phyloP scores from a whole-genome alignment of 2,888 invertebrate species.

The Portevinia maculata region DNA sequence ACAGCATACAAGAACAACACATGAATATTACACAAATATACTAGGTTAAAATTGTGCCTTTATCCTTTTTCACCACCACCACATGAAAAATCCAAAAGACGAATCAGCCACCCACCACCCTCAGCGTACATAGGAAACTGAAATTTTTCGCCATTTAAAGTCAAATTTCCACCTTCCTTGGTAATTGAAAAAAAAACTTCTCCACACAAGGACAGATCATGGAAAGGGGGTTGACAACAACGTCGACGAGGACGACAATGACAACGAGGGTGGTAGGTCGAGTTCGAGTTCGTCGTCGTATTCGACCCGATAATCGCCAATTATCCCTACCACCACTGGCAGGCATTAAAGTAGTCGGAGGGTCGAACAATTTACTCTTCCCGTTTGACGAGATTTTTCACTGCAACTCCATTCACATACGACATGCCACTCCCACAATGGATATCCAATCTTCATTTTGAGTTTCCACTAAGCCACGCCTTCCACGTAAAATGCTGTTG shows the following conservation, averaged over 20 bases:
- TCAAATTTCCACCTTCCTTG: conserved; percentile 63
- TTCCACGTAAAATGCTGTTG: neutral
- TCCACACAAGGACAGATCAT: conserved; percentile 9
- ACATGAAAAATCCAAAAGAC: no score
- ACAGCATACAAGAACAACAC: conserved; percentile 5
- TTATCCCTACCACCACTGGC: conserved; percentile 65
- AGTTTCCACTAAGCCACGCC: conserved; percentile 55
- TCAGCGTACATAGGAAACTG: neutral
- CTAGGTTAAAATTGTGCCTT: conserved; percentile 13
- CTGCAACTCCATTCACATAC: conserved; percentile 33
- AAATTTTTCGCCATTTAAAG: conserved; percentile 71
- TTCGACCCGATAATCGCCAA: conserved; percentile 74
- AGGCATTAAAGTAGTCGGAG: conserved; percentile 13
- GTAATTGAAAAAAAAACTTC: conserved; percentile 50
- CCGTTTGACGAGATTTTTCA: conserved; percentile 63
- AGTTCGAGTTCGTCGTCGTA: conserved; percentile 73
- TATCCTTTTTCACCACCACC: conserved; percentile 17
- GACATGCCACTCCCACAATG: conserved; percentile 45
- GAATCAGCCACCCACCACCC: neutral
- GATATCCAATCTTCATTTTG: conserved; percentile 72
- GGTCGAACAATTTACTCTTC: conserved; percentile 41
- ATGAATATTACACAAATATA: conserved; percentile 54
- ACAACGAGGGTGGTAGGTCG: conserved; percentile 72
- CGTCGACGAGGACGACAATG: conserved; percentile 33
- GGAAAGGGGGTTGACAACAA: conserved; percentile 44